A percentile compares a stretch with the other conserved stretches of the same genome.
These are phyloP conservation scores for Hypomecis atomaria DNA, from an alignment of 2,888 invertebrate genomes.

Conservation along the genomic window DNA sequence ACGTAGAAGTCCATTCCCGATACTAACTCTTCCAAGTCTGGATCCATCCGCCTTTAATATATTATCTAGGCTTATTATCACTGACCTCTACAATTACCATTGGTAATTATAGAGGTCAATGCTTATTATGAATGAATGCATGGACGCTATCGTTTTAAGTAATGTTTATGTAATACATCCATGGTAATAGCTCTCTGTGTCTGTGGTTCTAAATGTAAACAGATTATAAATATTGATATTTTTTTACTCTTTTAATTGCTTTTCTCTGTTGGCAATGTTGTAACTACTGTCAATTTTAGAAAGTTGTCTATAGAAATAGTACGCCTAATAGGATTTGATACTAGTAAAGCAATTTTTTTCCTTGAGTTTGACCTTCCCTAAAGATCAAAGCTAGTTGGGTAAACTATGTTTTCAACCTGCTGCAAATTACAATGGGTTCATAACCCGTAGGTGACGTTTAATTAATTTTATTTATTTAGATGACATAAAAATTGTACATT, in stretches of 20 bases:
- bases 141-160: no score
- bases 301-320: slow-evolving; percentile 73
- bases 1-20: no score
- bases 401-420: slow-evolving; percentile 80
- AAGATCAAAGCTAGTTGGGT: slow-evolving; percentile 60
- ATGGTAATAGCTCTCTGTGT: no score
- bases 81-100: no score
- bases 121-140: no score
- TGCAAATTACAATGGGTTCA: slow-evolving; percentile 82
- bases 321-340: slow-evolving; percentile 61
- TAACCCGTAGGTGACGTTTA: slow-evolving; percentile 83
- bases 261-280: slow-evolving; percentile 51
- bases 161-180: no score
- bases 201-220: no score
- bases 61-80: no score
- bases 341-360: slow-evolving; percentile 50
- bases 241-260: neutral
- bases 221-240: no score
- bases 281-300: slow-evolving; percentile 71
- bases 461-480: slow-evolving; percentile 81
- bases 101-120: no score
- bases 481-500: slow-evolving; percentile 80
- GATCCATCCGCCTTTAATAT: no score
- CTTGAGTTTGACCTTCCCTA: slow-evolving; percentile 49
- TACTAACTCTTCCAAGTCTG: no score